Base-by-base conservation (phyloP, 2,888 invertebrate genomes). In the Andrena fulva region DNA sequence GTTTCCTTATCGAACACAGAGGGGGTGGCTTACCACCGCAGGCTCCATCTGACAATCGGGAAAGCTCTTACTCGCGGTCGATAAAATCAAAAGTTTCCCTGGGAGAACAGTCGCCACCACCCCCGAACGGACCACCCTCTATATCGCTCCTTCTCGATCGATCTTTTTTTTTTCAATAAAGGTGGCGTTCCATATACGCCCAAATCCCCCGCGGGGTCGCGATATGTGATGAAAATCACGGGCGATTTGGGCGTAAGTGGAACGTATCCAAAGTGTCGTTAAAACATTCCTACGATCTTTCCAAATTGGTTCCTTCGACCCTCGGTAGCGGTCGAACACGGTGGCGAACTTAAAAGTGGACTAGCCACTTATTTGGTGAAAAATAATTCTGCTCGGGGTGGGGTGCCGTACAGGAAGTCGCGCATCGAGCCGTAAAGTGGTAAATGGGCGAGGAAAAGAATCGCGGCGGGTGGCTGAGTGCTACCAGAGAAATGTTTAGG, bases 391-490 rank as follows among this genome's bases (percentile, higher is more conserved):
- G 27, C 24, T 24, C 10, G 2, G 6, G 31, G 12, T 2, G 10
- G 35, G 10, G 20, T 1, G 10, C 54, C n/a, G 10, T 10, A 0
- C 42, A 81, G 73, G 52, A 79, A 79, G 67, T 80, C n/a, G 20
- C 20, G 29, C 1, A 6, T 31, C 35, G 35, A 8, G n/a, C 24
- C 67, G 56, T 76, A 72, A 64, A 75, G 2, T 7, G 42, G 12
- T 67, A 69, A 68, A 72, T 27, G 48, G 24, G 12, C 27, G 69
- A n/a, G 50, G 52, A 60, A 63, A 52, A 42, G 66, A 86, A 69
- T 82, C 82, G 80, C 90, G 78, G 80, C 88, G 82, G 90, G 90
- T 80, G 90, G 88, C 68, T 90, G 86, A 90, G 90, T 90, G 90
- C 83, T 90, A 90, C 86, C 68, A 85, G 87, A 85, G 85, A 90